Base-by-base conservation (phyloP, 1,140 invertebrate genomes). In the Drosophila tristis region DNA sequence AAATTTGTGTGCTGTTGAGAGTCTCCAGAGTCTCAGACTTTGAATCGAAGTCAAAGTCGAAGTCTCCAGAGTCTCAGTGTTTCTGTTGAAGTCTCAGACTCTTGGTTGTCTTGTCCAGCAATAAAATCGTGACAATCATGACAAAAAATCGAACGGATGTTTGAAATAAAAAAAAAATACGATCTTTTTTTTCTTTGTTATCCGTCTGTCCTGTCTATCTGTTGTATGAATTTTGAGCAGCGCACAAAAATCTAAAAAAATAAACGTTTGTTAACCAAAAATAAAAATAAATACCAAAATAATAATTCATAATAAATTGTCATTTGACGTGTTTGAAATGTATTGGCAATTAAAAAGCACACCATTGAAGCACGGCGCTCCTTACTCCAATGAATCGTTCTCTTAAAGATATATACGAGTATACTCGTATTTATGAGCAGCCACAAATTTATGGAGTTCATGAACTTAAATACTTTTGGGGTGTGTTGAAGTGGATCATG, bases 101-200 rank as follows among this genome's bases (percentile, higher is more conserved):
- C 64, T 49, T 71, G 60, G 62, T 60, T 74, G 73, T 66, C 64
- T 65, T 78, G 81, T 78, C 58, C 78, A 64, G 78, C 78, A 67
- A 71, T 55, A 59, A 75, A 87, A 89, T 87, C 82, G 82, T 89
- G 82, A 87, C 82, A 87, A 89, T 87, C 86, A 89, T 87, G 84
- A 68, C 70, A 79, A 87, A 70, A 39, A 70, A 80, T 84, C 76
- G 79, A 84, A 85, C 78, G 81, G 74, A 78, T 86, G 78, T 86
- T 85, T 85, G 78, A 75, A 75, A 78, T 63, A 54, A 62, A 75
- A 59, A 59, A 39, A 39, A 84, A 84, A 84, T 84, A 67, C 80
- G 42, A 66, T 59, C 57, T 42, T 78, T 74, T 16, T 72, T 73
- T 35, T 43, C 72, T 49, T 59, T 76, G 42, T 29, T 56, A 20